Conservation (phyloP, 2,113 vertebrate genomes). For the Bungarus multicinctus region DNA sequence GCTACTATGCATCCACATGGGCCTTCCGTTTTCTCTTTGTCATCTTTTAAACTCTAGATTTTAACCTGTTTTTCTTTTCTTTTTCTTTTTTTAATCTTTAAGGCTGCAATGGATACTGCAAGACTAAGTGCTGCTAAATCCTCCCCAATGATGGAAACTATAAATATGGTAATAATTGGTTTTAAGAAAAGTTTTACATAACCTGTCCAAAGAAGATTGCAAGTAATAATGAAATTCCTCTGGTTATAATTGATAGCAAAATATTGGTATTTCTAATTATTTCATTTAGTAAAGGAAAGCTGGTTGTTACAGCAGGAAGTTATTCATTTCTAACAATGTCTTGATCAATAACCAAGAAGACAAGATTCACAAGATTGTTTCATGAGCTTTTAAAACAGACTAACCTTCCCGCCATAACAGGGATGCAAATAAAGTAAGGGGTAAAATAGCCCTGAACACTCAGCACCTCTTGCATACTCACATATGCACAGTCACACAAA, state of each 20-base stretch:
- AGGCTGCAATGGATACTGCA: slow-evolving; percentile 94
- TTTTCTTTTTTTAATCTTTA: not conserved
- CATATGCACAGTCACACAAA: not conserved
- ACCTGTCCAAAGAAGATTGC: not conserved
- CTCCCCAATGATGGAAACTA: slow-evolving; percentile 99
- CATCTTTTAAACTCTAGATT: not conserved
- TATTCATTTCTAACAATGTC: not conserved
- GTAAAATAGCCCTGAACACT: not conserved
- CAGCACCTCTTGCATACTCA: not conserved
- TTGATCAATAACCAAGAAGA: not conserved
- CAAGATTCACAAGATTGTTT: not conserved
- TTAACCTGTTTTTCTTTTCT: rapidly evolving
- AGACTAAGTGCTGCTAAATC: slow-evolving; percentile 95
- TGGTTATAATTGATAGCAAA: not conserved
- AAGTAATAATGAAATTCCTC: not conserved
- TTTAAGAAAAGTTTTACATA: not conserved
- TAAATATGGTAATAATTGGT: slow-evolving; percentile 86
- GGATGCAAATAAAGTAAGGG: not conserved
- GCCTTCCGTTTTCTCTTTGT: not conserved
- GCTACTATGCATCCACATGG: not conserved
- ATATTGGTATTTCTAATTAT: not conserved
- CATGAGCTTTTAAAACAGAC: not conserved
- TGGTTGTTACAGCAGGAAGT: not conserved
- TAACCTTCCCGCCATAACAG: not conserved
- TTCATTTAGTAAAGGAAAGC: not conserved